A percentile compares a stretch with the other conserved stretches of the same genome.
Evolutionary conservation across 2,888 invertebrate genomes (phyloP).

Genomic region (Beris chalybata): DNA sequence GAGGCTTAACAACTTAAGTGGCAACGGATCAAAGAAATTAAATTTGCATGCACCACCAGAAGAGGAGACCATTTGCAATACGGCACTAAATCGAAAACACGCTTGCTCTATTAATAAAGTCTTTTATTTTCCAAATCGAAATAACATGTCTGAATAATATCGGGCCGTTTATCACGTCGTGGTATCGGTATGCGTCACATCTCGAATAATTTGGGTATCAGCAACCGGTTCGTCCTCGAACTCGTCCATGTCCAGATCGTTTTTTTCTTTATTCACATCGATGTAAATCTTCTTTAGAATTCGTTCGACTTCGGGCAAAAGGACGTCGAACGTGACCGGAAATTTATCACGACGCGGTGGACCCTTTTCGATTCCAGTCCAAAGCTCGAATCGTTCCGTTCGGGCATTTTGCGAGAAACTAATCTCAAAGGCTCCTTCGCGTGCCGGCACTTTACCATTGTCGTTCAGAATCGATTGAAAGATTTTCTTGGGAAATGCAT

Average conservation of each 20-base stretch:
- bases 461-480: conserved; percentile 44
- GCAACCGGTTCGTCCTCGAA: not conserved
- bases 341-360: conserved; percentile 53
- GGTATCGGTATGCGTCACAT: not conserved
- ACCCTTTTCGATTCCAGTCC: conserved; percentile 49
- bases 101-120: no score
- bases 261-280: not conserved
- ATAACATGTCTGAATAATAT: no score
- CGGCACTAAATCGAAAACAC: no score
- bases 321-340: conserved; percentile 43
- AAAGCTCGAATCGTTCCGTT: conserved; percentile 45
- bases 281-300: conserved; percentile 24
- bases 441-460: conserved; percentile 12
- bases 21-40: no score
- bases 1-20: no score
- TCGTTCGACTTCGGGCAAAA: conserved; percentile 45
- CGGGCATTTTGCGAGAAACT: conserved; percentile 49
- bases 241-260: not conserved
- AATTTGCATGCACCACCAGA: no score
- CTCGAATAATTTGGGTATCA: not conserved
- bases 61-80: no score
- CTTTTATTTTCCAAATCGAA: no score
- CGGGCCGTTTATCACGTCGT: no score
- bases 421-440: conserved; percentile 41
- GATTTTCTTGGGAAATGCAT: conserved; percentile 46